These are phyloP conservation scores for Stomatorhinus walkeri DNA, from an alignment of 2,797 vertebrate species.

Conservation along the genomic window DNA sequence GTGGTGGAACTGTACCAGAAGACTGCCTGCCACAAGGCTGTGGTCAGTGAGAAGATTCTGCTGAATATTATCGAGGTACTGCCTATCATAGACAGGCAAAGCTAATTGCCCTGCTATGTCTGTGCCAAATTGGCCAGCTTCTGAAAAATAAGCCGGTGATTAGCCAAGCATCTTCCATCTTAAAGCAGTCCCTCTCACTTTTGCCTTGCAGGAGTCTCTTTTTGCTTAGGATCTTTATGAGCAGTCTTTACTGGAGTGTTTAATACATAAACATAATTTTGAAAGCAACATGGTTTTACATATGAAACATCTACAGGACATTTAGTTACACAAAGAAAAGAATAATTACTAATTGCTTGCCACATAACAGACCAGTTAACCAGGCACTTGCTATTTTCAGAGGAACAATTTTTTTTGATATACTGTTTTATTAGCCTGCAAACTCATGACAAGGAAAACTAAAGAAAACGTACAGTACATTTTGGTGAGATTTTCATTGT, in stretches of 20 bases:
- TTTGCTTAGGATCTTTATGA: background rate
- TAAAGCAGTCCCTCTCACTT: background rate
- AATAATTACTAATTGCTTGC: background rate
- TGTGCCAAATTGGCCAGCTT: background rate
- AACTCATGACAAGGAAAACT: background rate
- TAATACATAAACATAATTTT: background rate
- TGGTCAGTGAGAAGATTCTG: conserved; percentile 91
- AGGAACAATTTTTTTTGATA: too few species aligned
- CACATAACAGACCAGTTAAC: background rate
- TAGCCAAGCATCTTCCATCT: background rate
- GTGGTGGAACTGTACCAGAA: conserved; percentile 96
- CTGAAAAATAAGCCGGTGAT: background rate
- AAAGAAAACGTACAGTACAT: background rate
- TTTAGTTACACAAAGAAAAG: background rate
- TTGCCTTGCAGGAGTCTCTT: background rate
- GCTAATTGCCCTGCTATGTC: background rate
- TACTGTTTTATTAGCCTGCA: background rate
- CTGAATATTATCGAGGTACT: conserved; percentile 92
- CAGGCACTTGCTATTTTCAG: too few species aligned
- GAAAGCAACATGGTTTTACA: background rate
- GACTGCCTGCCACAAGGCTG: conserved; percentile 97
- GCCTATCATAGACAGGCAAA: background rate
- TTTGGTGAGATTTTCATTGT: background rate
- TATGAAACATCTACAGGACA: background rate
- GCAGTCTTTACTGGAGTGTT: background rate